Evolutionary conservation across 2,113 vertebrate genomes (phyloP).

Genomic region (Vombatus ursinus): DNA sequence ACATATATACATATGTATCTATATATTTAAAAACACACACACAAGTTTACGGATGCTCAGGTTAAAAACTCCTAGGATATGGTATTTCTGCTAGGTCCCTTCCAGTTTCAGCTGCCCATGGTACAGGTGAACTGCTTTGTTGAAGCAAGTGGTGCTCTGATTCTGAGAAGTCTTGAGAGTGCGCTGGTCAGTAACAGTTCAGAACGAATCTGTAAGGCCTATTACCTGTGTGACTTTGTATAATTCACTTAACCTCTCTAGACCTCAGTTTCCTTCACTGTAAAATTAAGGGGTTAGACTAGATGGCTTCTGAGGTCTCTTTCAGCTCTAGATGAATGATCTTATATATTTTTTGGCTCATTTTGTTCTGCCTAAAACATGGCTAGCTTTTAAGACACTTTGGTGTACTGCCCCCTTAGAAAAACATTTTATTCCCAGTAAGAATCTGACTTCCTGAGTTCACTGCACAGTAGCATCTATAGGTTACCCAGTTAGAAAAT

Average conservation of each 20-base stretch:
- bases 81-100: neutral
- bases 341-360: neutral
- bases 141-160: neutral
- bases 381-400: neutral
- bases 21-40: neutral
- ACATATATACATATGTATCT: too few species aligned
- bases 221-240: neutral
- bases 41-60: neutral
- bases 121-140: neutral
- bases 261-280: too few species aligned
- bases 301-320: too few species aligned
- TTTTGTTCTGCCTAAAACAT: neutral
- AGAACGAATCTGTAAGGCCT: neutral
- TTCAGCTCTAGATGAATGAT: neutral
- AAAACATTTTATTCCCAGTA: neutral
- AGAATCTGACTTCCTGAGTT: constrained; percentile 1
- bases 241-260: too few species aligned
- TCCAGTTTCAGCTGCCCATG: neutral
- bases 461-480: neutral
- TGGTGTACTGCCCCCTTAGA: neutral
- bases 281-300: too few species aligned
- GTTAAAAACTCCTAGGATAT: neutral
- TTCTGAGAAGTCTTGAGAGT: neutral
- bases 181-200: neutral
- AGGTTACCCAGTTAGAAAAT: neutral